Percentiles rank a stretch among this genome's conserved stretches.
phyloP scores from a whole-genome alignment of 2,113 vertebrate species.

The Odocoileus virginianus region DNA sequence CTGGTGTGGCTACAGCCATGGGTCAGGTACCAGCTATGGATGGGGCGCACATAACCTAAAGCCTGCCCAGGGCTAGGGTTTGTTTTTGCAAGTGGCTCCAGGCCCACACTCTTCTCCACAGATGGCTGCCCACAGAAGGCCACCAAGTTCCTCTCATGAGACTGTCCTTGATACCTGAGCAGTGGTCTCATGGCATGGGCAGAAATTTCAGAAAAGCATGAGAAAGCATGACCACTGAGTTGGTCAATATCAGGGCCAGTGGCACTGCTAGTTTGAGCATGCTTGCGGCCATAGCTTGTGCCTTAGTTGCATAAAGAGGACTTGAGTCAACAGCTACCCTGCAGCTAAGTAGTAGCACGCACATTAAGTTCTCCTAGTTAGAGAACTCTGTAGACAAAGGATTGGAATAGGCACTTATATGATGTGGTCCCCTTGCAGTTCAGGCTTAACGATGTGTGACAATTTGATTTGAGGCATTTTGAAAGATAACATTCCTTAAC shows the following conservation, averaged over 20 bases:
- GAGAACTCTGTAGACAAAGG: not conserved
- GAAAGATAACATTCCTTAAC: not conserved
- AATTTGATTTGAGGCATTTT: not conserved
- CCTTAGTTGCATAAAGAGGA: not conserved
- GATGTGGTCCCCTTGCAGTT: not conserved
- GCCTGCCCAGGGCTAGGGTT: too few relatives aligned
- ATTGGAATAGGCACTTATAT: not conserved
- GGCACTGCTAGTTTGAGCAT: not conserved
- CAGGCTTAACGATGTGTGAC: not conserved
- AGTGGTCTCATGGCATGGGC: not conserved
- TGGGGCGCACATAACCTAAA: fast-evolving
- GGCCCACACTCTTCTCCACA: not conserved
- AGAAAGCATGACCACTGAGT: not conserved
- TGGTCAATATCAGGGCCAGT: not conserved
- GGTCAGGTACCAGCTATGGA: not conserved
- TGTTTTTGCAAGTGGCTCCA: not conserved
- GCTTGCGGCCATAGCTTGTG: not conserved
- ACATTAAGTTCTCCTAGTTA: not conserved
- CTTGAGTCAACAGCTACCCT: not conserved
- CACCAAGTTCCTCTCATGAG: not conserved
- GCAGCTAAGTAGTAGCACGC: not conserved
- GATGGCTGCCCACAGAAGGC: not conserved
- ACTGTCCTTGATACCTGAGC: not conserved
- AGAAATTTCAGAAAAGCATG: not conserved
- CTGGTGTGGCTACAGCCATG: not conserved